A percentile compares a stretch with the other conserved stretches of the same genome.
phyloP scores from a whole-genome alignment of 2,888 invertebrate species.

The Amphipyra tragopoginis region DNA sequence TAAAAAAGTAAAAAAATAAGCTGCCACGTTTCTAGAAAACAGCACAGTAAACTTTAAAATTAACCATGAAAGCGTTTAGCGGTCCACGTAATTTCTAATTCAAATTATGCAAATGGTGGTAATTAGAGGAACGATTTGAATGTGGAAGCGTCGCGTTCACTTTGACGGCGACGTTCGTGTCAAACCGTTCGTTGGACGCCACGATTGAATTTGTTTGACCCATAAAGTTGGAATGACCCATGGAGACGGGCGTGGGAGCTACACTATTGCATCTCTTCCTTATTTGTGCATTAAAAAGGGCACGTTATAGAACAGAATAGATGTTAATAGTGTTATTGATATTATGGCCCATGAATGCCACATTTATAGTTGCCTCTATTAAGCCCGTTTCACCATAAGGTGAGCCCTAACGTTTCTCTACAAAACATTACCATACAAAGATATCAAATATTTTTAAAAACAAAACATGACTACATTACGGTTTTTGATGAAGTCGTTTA shows the following conservation, averaged over 20 bases:
- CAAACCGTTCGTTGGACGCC: conserved; percentile 47
- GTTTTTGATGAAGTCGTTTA: too few species aligned
- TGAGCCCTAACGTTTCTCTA: too few species aligned
- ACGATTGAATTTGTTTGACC: conserved; percentile 61
- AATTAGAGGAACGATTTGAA: conserved; percentile 55
- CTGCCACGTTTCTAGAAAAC: background rate
- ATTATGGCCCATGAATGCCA: background rate
- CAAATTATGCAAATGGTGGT: conserved; percentile 52
- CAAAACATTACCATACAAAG: too few species aligned
- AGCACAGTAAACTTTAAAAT: conserved; percentile 22
- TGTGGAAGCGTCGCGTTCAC: conserved; percentile 49
- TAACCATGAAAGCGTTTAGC: conserved; percentile 31
- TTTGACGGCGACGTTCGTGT: conserved; percentile 49
- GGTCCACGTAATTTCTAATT: conserved; percentile 35
- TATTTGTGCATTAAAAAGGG: conserved; percentile 47
- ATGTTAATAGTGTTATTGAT: conserved; percentile 7
- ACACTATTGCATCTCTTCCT: conserved; percentile 49
- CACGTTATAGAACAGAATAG: conserved; percentile 30
- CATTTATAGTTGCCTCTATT: too few species aligned
- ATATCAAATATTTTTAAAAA: too few species aligned
- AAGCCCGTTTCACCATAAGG: too few species aligned
- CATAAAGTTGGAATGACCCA: conserved; percentile 54
- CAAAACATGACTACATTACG: too few species aligned
- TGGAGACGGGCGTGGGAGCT: conserved; percentile 55
- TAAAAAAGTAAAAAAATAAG: too few species aligned